Evolutionary conservation across 2,888 invertebrate genomes (phyloP).

Genomic region (Leptinotarsa tumamoca): DNA sequence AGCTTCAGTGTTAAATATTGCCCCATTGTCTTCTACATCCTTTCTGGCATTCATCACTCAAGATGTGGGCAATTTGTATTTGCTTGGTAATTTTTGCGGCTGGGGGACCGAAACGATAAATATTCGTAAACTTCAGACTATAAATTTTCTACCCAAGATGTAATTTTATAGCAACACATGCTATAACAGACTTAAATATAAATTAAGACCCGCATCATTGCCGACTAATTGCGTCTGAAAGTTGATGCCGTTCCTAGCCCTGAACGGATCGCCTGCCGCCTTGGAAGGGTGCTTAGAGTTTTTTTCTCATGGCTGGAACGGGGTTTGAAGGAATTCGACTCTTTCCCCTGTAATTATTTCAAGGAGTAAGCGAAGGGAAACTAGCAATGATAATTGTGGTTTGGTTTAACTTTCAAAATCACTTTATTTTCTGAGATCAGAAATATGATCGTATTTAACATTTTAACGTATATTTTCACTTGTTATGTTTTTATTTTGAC

Average conservation of each 20-base stretch:
- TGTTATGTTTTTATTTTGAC: no score
- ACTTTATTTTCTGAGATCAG: no score
- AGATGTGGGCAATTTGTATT: conserved; percentile 2
- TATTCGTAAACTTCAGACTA: conserved; percentile 9
- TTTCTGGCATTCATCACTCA: not conserved
- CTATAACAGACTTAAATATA: conserved; percentile 26
- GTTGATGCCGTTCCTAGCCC: conserved; percentile 19
- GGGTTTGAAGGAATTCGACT: not conserved
- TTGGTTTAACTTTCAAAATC: not conserved
- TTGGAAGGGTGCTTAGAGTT: not conserved
- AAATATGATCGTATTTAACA: no score
- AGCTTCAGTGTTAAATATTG: no score
- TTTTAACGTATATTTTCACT: no score
- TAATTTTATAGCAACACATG: conserved; percentile 32
- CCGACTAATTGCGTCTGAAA: conserved; percentile 26
- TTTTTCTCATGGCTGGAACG: not conserved
- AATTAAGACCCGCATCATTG: conserved; percentile 29
- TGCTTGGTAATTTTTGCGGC: conserved; percentile 27
- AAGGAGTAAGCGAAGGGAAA: not conserved
- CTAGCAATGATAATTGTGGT: not conserved
- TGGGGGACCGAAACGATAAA: conserved; percentile 23
- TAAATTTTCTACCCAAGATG: conserved; percentile 26
- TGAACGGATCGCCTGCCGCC: not conserved
- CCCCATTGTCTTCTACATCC: not conserved
- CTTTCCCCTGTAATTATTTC: conserved; percentile 4